phyloP scores from a whole-genome alignment of 2,113 vertebrate genomes.

The Dipodomys merriami region DNA sequence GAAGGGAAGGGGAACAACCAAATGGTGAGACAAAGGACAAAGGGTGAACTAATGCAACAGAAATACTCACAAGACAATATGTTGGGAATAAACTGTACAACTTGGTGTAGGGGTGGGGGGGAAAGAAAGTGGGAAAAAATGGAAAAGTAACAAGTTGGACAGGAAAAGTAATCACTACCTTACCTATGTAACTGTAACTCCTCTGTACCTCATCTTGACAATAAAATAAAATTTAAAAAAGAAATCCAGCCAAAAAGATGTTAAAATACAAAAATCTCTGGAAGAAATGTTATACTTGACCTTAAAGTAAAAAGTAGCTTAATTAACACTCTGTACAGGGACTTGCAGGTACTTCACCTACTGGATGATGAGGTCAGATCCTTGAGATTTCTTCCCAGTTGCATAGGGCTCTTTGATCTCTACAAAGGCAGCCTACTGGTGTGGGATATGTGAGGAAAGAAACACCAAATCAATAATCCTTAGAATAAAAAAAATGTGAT shows the following conservation, averaged over 20 bases:
- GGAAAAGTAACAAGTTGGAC: too few relatives aligned
- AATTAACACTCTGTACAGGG: background rate
- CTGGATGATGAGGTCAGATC: background rate
- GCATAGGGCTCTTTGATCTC: background rate
- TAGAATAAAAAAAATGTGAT: background rate
- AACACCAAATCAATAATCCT: background rate
- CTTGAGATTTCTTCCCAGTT: background rate
- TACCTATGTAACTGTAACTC: too few relatives aligned
- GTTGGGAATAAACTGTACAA: too few relatives aligned
- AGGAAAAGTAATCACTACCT: too few relatives aligned
- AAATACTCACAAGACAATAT: too few relatives aligned
- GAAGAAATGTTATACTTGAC: background rate
- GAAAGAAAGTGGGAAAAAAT: too few relatives aligned
- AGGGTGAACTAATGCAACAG: too few relatives aligned
- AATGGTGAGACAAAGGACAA: too few relatives aligned
- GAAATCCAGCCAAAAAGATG: background rate
- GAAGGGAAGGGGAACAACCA: too few relatives aligned
- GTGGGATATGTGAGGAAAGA: background rate
- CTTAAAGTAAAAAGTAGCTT: constrained; percentile 4
- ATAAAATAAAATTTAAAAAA: too few relatives aligned
- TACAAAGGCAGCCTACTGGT: background rate
- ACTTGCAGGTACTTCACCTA: background rate
- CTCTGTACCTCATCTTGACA: too few relatives aligned
- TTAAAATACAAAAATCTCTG: background rate
- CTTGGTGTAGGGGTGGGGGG: too few relatives aligned